Evolutionary conservation across 2,113 vertebrate genomes (phyloP).

Genomic region (Rhadina sibilatrix): DNA sequence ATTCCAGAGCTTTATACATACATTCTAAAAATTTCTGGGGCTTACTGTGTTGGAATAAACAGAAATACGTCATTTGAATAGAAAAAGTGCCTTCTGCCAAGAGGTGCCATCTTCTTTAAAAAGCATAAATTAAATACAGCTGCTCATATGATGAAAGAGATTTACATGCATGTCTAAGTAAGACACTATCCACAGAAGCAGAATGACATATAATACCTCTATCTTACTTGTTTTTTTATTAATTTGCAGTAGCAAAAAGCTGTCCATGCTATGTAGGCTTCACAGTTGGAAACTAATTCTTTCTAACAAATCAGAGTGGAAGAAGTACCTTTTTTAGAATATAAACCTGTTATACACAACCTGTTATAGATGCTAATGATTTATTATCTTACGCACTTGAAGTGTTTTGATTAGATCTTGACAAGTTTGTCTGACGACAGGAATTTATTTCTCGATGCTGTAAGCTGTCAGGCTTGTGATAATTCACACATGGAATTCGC

Average conservation of each 20-base stretch:
- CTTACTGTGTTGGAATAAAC: background rate
- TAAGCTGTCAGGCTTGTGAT: conserved; percentile 45
- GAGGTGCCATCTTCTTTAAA: background rate
- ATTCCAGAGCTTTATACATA: background rate
- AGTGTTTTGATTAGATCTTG: conserved; percentile 63
- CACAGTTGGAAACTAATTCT: background rate
- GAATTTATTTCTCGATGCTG: conserved; percentile 39
- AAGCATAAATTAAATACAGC: background rate
- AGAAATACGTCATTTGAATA: fast-evolving
- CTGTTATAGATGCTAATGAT: conserved; percentile 59
- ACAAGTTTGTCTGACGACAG: conserved; percentile 52
- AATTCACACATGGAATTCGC: conserved; percentile 46
- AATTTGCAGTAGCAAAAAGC: background rate
- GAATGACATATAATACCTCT: background rate
- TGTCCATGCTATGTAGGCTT: background rate
- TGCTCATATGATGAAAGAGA: background rate
- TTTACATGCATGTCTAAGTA: background rate
- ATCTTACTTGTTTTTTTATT: background rate
- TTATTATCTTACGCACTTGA: conserved; percentile 59
- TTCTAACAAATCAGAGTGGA: background rate
- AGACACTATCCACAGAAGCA: background rate
- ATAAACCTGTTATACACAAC: conserved; percentile 26
- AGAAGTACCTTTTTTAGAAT: conserved; percentile 37
- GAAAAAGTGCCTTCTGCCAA: background rate
- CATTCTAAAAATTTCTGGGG: background rate